phyloP scores from a whole-genome alignment of 2,797 vertebrate genomes.

The Ptychadena robeensis region DNA sequence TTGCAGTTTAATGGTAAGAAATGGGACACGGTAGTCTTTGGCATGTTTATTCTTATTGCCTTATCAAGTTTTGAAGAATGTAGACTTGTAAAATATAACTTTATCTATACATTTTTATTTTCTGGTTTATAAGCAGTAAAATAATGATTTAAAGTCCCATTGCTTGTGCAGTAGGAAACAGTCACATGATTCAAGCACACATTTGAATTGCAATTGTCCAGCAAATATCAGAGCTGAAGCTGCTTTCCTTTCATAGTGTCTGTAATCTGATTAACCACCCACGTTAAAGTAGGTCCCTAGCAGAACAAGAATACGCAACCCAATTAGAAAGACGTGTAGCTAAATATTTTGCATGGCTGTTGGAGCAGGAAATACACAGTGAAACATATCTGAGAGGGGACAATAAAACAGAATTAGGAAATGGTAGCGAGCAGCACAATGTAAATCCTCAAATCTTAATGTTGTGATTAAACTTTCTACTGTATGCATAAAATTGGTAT shows the following conservation, averaged over 20 bases:
- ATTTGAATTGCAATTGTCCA: not conserved
- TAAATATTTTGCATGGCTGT: not conserved
- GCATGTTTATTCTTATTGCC: no score
- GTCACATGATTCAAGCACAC: not conserved
- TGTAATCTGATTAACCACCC: not conserved
- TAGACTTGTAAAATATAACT: no score
- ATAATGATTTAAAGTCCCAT: not conserved
- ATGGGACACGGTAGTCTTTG: no score
- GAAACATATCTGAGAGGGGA: not conserved
- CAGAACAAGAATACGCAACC: not conserved
- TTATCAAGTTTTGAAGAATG: no score
- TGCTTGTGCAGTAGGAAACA: not conserved
- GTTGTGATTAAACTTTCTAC: constrained; percentile 3
- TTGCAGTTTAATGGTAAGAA: no score
- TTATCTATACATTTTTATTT: not conserved
- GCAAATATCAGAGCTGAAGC: not conserved
- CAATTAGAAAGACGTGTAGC: constrained; percentile 8
- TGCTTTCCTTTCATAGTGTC: not conserved
- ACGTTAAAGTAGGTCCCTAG: not conserved
- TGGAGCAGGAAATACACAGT: not conserved
- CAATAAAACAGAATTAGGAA: not conserved
- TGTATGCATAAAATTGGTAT: not conserved
- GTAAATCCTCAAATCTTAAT: not conserved
- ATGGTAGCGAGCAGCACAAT: not conserved
- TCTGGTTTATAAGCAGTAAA: not conserved